These are phyloP conservation scores for Botia almorhae DNA, from an alignment of 2,797 vertebrate species.

Conservation along the genomic window DNA sequence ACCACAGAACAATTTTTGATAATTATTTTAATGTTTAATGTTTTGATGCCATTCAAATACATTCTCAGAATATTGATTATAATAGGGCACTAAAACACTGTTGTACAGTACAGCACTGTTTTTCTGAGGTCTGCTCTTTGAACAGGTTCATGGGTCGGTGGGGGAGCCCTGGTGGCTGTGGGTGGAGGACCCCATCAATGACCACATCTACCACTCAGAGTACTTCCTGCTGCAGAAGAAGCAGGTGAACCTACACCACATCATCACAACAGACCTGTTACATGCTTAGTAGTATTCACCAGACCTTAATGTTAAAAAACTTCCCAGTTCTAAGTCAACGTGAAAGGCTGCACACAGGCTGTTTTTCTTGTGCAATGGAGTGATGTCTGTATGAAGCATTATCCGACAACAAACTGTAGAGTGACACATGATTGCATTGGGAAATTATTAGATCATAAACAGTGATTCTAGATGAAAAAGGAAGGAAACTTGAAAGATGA, in stretches of 20 bases:
- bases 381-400: no score
- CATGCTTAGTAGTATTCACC: not conserved
- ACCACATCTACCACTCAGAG: conserved; percentile 98
- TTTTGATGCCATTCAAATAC: not conserved
- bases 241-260: conserved; percentile 77
- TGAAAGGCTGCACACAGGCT: no score
- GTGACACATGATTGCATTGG: no score
- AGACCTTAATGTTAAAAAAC: not conserved
- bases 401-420: no score
- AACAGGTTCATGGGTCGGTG: conserved; percentile 89
- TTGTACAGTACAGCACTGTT: not conserved
- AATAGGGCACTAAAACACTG: not conserved
- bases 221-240: conserved; percentile 97
- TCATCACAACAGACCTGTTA: not conserved
- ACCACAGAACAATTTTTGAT: no score
- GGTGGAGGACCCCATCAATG: conserved; percentile 97
- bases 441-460: no score
- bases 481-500: no score
- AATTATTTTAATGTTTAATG: no score
- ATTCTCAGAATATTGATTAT: not conserved
- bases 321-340: not conserved
- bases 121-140: conserved; percentile 14
- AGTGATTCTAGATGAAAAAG: no score
- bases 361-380: not conserved
- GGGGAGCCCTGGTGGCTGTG: conserved; percentile 99